These are phyloP conservation scores for Morphnarchus princeps DNA, from an alignment of 2,113 vertebrate species.

Conservation along the genomic window DNA sequence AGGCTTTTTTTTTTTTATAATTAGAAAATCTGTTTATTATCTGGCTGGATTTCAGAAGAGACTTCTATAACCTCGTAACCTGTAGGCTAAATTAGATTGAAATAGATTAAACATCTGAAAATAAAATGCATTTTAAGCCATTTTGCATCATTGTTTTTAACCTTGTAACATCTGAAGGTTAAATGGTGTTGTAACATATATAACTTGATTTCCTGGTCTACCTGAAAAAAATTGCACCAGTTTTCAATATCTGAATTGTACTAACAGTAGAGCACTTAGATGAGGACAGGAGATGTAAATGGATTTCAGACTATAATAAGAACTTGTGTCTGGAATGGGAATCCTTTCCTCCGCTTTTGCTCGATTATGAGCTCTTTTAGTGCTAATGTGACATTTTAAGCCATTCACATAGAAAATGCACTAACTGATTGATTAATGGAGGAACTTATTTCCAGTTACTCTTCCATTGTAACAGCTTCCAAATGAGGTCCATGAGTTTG, in stretches of 20 bases:
- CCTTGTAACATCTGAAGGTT: neutral
- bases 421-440: neutral
- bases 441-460: neutral
- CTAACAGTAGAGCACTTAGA: neutral
- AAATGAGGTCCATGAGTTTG: neutral
- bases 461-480: neutral
- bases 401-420: neutral
- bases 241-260: neutral
- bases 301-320: neutral
- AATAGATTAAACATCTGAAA: conserved; percentile 5
- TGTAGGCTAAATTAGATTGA: conserved; percentile 11
- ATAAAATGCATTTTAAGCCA: neutral
- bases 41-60: neutral
- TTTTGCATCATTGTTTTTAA: neutral
- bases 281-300: neutral
- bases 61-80: neutral
- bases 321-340: neutral
- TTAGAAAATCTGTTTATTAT: conserved; percentile 22
- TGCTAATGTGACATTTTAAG: neutral
- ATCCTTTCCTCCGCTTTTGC: neutral
- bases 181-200: neutral
- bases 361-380: neutral
- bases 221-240: neutral
- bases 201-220: neutral
- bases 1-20: neutral